These are phyloP conservation scores for Boleophthalmus pectinirostris DNA, from an alignment of 2,113 vertebrate genomes.

Conservation along the genomic window DNA sequence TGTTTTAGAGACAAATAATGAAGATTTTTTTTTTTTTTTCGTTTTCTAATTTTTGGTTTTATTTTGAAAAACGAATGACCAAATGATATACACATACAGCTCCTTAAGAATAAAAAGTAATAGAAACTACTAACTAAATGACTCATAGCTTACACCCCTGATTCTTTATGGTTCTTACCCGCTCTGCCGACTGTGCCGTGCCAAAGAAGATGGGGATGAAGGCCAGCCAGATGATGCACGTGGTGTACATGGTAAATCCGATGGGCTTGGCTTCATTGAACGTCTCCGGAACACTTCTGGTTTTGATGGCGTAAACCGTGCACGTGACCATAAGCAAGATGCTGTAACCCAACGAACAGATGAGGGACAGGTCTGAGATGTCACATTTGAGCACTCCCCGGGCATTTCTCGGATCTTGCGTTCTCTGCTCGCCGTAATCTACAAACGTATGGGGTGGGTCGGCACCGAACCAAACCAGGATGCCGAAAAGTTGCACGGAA, in stretches of 20 bases:
- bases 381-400: conserved; percentile 95
- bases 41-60: no score
- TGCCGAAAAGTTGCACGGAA: conserved; percentile 90
- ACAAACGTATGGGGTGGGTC: conserved; percentile 92
- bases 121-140: no score
- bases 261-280: conserved; percentile 99
- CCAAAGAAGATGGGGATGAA: conserved; percentile 99
- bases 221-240: conserved; percentile 98
- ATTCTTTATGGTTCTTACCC: conserved; percentile 83
- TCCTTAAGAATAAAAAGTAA: no score
- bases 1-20: no score
- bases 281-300: conserved; percentile 94
- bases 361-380: conserved; percentile 95
- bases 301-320: conserved; percentile 98
- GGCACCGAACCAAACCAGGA: conserved; percentile 88
- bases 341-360: conserved; percentile 97
- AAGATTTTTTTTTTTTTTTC: no score
- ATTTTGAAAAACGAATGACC: no score
- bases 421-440: conserved; percentile 94
- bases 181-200: conserved; percentile 93
- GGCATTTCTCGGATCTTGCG: conserved; percentile 86
- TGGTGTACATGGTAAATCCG: conserved; percentile 98
- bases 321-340: conserved; percentile 98
- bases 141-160: no score
- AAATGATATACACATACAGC: no score